Evolutionary conservation across 2,797 vertebrate genomes (phyloP).

Genomic region (Melopsittacus undulatus): DNA sequence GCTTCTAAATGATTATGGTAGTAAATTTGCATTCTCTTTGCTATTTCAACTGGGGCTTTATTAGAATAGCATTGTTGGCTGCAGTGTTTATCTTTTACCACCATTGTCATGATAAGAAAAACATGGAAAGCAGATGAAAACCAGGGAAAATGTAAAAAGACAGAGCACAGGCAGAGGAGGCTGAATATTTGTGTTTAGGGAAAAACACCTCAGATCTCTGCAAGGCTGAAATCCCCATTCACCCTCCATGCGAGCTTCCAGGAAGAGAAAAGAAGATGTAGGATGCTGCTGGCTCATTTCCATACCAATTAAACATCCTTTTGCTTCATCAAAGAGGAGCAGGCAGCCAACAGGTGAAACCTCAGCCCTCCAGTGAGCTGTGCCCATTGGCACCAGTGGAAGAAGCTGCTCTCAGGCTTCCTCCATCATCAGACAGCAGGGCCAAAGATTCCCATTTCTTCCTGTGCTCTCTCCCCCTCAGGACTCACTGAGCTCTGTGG

Average conservation of each 20-base stretch:
- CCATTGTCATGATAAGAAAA: background rate
- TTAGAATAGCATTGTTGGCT: background rate
- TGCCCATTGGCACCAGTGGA: background rate
- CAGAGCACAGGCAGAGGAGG: background rate
- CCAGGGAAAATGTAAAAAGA: background rate
- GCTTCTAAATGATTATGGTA: background rate
- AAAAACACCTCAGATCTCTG: conserved; percentile 16
- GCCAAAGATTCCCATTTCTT: background rate
- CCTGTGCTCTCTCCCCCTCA: background rate
- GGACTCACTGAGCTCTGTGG: background rate
- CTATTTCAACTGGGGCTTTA: conserved; percentile 23
- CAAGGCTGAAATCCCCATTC: conserved; percentile 6
- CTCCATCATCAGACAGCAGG: background rate
- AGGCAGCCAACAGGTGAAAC: background rate
- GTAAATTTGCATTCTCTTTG: conserved; percentile 41
- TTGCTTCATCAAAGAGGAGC: background rate
- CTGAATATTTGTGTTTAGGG: background rate
- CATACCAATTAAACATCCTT: background rate
- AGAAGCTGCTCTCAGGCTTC: background rate
- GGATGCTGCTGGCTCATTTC: conserved; percentile 2
- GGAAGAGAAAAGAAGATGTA: background rate
- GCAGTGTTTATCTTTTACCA: conserved; percentile 14
- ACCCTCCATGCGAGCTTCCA: background rate
- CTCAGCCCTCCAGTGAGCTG: background rate
- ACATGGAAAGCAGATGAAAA: conserved; percentile 16